Evolutionary conservation across 2,113 vertebrate species (phyloP), one percentile per base, ranked within the genome.

Genomic region (Tenrec ecaudatus): DNA sequence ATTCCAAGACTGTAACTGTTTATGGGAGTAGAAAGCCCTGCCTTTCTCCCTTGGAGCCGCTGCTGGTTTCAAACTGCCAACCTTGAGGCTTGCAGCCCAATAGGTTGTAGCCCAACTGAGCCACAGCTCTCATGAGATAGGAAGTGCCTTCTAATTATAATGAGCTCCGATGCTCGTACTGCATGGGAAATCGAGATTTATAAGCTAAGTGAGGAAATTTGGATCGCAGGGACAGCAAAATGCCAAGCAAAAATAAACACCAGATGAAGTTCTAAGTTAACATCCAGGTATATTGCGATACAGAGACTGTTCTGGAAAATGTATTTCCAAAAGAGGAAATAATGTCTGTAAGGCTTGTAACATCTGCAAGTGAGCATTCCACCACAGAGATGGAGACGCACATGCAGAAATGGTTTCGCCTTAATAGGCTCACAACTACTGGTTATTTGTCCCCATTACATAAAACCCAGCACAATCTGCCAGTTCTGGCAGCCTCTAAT

Each of bases 321-420:
- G 43, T 92, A 76, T 64, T 92, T 91, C 36, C 75, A 73, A 89
- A 89, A 82, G 16, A 87, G 57, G 57, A 82, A 89, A 90, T 25
- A 91, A 88, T 43, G 23, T 40, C 38, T 86, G 47, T 90, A 94
- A 75, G 71, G 73, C 75, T 89, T 82, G 12, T 40, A 89, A 82
- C 89, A 96, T 92, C 95, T 94, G 87, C 75, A 96, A 66, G 90
- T 87, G 25, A 91, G 87, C 86, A 89, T 95, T 75, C 60, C 93
- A 92, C 88, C 75, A 82, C 0, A 25, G 29, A 84, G 93, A 95
- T 95, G 96, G 96, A 94, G 40, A 91, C 4, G 58, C 75, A 83
- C 38, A 86, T 60, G 60, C 62, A 80, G 85, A 96, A 94, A 92
- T 19, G 58, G 53, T 17, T 76, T 95, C 75, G 80, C 69, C 36